Conservation (phyloP, 1,140 invertebrate species). For the Phortica variegata region DNA sequence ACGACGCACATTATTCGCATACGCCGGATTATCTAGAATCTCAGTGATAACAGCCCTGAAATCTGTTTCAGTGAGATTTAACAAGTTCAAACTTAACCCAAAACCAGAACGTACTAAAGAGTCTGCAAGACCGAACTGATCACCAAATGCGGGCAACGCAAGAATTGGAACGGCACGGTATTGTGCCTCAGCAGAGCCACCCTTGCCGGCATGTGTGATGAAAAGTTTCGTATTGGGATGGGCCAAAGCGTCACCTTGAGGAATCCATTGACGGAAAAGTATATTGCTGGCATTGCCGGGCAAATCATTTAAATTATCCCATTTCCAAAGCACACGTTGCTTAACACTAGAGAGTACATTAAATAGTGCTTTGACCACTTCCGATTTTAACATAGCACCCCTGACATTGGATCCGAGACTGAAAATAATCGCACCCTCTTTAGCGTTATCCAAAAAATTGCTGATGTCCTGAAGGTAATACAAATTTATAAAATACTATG, state of each 20-base stretch:
- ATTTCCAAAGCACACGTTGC: slow-evolving; percentile 66
- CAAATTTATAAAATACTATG: not conserved
- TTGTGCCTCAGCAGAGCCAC: slow-evolving; percentile 70
- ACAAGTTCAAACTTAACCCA: slow-evolving; percentile 55
- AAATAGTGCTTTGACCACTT: slow-evolving; percentile 54
- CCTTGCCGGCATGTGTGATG: slow-evolving; percentile 72
- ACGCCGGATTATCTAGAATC: slow-evolving; percentile 36
- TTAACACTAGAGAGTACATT: slow-evolving; percentile 59
- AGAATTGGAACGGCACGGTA: slow-evolving; percentile 72
- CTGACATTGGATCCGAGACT: slow-evolving; percentile 63
- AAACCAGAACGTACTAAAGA: slow-evolving; percentile 58
- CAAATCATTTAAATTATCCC: slow-evolving; percentile 60
- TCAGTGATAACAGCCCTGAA: slow-evolving; percentile 37
- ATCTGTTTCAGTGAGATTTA: slow-evolving; percentile 45
- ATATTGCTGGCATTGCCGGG: slow-evolving; percentile 64
- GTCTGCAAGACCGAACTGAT: slow-evolving; percentile 63
- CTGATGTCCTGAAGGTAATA: slow-evolving; percentile 55
- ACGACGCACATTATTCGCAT: slow-evolving; percentile 26
- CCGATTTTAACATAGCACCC: slow-evolving; percentile 50
- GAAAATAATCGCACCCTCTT: slow-evolving; percentile 64
- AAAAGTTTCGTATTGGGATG: slow-evolving; percentile 70
- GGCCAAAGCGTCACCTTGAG: slow-evolving; percentile 69
- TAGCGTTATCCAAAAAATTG: slow-evolving; percentile 58
- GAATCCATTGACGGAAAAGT: slow-evolving; percentile 67
- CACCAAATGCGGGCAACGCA: slow-evolving; percentile 68